Evolutionary conservation across 2,797 vertebrate genomes (phyloP).

Genomic region (Botia almorhae): DNA sequence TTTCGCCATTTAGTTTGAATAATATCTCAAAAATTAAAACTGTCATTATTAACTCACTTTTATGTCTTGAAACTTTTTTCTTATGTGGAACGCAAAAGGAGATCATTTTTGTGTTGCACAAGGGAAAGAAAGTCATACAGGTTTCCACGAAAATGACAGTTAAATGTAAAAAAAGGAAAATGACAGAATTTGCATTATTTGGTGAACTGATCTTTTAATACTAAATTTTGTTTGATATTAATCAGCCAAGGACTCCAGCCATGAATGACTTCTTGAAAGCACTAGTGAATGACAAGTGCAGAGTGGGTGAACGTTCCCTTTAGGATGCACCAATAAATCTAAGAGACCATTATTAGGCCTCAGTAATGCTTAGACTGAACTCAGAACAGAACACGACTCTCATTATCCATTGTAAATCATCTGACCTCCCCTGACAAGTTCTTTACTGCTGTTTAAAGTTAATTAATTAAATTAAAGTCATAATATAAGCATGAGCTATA

Average conservation of each 20-base stretch:
- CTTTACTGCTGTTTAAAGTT: constrained; percentile 7
- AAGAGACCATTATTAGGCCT: constrained; percentile 19
- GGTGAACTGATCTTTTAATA: neutral
- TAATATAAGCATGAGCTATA: neutral
- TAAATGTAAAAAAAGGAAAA: too few species aligned
- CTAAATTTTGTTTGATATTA: neutral
- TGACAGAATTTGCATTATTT: neutral
- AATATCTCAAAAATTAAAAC: neutral
- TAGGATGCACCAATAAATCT: neutral
- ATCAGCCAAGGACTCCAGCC: neutral
- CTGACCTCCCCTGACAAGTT: neutral
- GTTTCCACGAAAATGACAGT: neutral
- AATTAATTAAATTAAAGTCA: constrained; percentile 1
- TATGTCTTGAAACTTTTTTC: neutral
- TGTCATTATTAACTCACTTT: neutral
- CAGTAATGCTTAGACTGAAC: neutral
- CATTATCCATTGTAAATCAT: constrained; percentile 20
- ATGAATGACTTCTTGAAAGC: neutral
- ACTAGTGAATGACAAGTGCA: neutral
- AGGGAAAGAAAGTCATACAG: neutral
- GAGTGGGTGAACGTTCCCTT: neutral
- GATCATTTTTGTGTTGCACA: neutral
- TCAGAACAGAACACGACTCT: constrained; percentile 29
- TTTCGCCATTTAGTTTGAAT: neutral
- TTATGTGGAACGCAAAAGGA: neutral